These are phyloP conservation scores for Muscidifurax raptorellus DNA, from an alignment of 1,140 invertebrate species.

Conservation along the genomic window DNA sequence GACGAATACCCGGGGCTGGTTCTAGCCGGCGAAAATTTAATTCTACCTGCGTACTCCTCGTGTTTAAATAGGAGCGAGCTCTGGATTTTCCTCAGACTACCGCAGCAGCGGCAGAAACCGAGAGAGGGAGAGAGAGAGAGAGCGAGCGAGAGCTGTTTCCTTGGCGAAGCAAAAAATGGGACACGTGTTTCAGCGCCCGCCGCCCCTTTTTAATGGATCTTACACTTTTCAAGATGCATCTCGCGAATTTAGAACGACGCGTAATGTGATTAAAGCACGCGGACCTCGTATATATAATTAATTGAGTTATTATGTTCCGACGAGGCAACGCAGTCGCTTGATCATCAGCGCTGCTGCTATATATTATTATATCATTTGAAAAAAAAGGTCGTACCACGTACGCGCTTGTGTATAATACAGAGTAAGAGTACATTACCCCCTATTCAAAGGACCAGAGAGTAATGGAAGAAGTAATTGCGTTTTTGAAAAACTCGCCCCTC, in stretches of 20 bases:
- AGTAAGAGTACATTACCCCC: too few relatives aligned
- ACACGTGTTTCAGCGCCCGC: not conserved
- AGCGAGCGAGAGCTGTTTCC: not conserved
- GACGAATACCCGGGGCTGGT: not conserved
- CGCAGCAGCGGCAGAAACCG: not conserved
- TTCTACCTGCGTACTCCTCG: not conserved
- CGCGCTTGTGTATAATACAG: too few relatives aligned
- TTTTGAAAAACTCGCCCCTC: not conserved
- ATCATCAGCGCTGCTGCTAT: too few relatives aligned
- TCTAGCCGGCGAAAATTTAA: not conserved
- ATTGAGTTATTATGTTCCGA: too few relatives aligned
- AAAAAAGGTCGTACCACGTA: not conserved
- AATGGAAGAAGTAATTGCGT: not conserved
- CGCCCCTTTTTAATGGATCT: not conserved
- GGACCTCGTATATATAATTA: too few relatives aligned
- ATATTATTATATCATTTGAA: not conserved
- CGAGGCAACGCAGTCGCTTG: too few relatives aligned
- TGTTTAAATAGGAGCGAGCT: not conserved
- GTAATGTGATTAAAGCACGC: not conserved
- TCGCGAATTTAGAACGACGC: not conserved
- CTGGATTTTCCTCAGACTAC: not conserved
- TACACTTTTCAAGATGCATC: not conserved
- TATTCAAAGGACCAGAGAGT: not conserved
- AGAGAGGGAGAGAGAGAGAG: too few relatives aligned
- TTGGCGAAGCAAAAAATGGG: not conserved